These are phyloP conservation scores for Phoxinus dragarum DNA, from an alignment of 2,797 vertebrate species.

Conservation along the genomic window DNA sequence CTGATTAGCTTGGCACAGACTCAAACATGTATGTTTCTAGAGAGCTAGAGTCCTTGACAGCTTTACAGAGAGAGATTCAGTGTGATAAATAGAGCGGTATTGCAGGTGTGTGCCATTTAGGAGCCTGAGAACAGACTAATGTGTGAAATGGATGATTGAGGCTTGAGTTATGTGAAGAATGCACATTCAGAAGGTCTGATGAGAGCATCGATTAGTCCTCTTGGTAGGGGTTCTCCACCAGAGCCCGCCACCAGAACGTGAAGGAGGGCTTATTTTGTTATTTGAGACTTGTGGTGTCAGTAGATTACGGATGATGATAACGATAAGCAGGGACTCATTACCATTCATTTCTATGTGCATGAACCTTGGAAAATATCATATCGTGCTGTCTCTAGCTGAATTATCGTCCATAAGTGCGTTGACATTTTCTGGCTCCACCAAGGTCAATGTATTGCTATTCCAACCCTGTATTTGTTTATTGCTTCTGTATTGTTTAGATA, in stretches of 20 bases:
- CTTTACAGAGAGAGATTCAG: neutral
- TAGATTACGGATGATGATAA: slow-evolving; percentile 8
- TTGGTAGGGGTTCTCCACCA: slow-evolving; percentile 59
- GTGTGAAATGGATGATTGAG: slow-evolving; percentile 74
- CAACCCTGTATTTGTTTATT: slow-evolving; percentile 71
- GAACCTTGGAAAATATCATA: slow-evolving; percentile 37
- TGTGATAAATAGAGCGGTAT: neutral
- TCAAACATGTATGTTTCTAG: slow-evolving; percentile 32
- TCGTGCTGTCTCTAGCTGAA: slow-evolving; percentile 21
- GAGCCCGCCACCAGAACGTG: slow-evolving; percentile 40
- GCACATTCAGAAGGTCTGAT: slow-evolving; percentile 73
- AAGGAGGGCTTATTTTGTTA: slow-evolving; percentile 39
- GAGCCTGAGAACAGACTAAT: slow-evolving; percentile 54
- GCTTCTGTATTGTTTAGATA: slow-evolving; percentile 75
- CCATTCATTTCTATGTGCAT: slow-evolving; percentile 20
- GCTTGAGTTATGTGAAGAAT: slow-evolving; percentile 77
- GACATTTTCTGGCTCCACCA: slow-evolving; percentile 55
- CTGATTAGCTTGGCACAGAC: slow-evolving; percentile 22
- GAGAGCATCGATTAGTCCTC: slow-evolving; percentile 72
- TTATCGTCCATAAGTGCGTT: slow-evolving; percentile 34
- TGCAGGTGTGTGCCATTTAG: neutral
- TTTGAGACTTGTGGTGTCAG: slow-evolving; percentile 20
- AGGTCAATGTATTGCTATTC: slow-evolving; percentile 68
- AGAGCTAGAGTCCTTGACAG: slow-evolving; percentile 22
- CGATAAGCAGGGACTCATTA: slow-evolving; percentile 2